Evolutionary conservation across 35 echinoderm and acorn worm genomes (phyloP).

Genomic region (Anneissia japonica): DNA sequence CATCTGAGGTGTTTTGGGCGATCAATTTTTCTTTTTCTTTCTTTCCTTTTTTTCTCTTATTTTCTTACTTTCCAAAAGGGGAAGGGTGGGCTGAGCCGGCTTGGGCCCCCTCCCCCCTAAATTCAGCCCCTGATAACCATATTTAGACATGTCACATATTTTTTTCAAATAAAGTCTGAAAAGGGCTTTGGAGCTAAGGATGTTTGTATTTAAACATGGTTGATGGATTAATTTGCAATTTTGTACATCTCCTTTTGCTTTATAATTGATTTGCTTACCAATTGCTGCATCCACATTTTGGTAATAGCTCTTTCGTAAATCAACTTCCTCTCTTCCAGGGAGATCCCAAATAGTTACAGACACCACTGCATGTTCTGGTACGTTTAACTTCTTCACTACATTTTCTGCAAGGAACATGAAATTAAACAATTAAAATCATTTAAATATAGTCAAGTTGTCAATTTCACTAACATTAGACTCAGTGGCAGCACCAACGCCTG

Average conservation of each 20-base stretch:
- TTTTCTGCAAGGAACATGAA: constrained; percentile 51
- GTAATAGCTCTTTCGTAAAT: constrained; percentile 90
- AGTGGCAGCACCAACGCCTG: no score
- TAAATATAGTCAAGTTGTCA: not conserved
- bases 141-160: not conserved
- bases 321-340: constrained; percentile 89
- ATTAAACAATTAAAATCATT: not conserved
- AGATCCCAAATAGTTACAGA: constrained; percentile 92
- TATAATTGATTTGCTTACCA: no score
- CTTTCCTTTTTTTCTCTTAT: no score
- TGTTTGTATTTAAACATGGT: no score
- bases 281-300: constrained; percentile 98
- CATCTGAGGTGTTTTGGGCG: no score
- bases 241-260: no score
- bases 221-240: no score
- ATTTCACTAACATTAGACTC: no score
- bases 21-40: no score
- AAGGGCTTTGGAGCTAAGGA: no score
- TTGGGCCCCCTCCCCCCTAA: not conserved
- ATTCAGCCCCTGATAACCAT: no score
- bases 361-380: constrained; percentile 85
- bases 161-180: not conserved
- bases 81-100: not conserved
- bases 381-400: constrained; percentile 98
- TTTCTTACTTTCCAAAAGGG: no score